Percentiles rank a stretch among this genome's conserved stretches.
These are phyloP conservation scores for Hyperoplus lanceolatus DNA, from an alignment of 2,797 vertebrate genomes.

Conservation along the genomic window DNA sequence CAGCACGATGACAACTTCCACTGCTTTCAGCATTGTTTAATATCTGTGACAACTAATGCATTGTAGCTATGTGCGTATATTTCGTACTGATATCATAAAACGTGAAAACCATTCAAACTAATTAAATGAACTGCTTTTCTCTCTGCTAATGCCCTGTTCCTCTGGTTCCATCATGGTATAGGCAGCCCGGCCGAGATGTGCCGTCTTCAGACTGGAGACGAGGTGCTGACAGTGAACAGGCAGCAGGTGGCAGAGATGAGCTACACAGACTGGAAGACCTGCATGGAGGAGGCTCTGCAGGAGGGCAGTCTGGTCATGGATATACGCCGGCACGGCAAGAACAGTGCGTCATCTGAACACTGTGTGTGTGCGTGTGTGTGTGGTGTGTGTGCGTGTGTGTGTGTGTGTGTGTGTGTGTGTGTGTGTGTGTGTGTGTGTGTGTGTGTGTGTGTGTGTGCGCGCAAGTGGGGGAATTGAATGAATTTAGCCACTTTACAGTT, in stretches of 20 bases:
- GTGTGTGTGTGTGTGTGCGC: neutral
- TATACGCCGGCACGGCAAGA: constrained; percentile 92
- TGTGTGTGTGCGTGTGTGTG: constrained; percentile 24
- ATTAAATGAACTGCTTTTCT: neutral
- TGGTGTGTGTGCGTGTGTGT: constrained; percentile 7
- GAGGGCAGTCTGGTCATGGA: constrained; percentile 95
- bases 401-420: too few species aligned
- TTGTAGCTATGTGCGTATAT: neutral
- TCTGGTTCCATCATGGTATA: constrained; percentile 61
- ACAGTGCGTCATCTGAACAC: constrained; percentile 85
- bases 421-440: too few species aligned
- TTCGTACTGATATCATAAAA: neutral
- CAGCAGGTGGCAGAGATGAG: constrained; percentile 91
- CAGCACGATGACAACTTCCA: neutral
- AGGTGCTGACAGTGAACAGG: constrained; percentile 91
- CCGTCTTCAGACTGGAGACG: constrained; percentile 91
- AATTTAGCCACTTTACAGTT: constrained; percentile 48
- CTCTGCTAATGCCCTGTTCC: neutral
- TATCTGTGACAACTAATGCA: neutral
- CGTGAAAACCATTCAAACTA: neutral
- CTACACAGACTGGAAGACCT: constrained; percentile 89
- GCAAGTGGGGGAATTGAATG: neutral
- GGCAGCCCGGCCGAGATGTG: constrained; percentile 92
- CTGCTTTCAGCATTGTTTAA: neutral
- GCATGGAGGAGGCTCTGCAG: constrained; percentile 88